A percentile compares a stretch with the other conserved stretches of the same genome.
These are phyloP conservation scores for Sarcoramphus papa DNA, from an alignment of 2,797 vertebrate species.

Conservation along the genomic window DNA sequence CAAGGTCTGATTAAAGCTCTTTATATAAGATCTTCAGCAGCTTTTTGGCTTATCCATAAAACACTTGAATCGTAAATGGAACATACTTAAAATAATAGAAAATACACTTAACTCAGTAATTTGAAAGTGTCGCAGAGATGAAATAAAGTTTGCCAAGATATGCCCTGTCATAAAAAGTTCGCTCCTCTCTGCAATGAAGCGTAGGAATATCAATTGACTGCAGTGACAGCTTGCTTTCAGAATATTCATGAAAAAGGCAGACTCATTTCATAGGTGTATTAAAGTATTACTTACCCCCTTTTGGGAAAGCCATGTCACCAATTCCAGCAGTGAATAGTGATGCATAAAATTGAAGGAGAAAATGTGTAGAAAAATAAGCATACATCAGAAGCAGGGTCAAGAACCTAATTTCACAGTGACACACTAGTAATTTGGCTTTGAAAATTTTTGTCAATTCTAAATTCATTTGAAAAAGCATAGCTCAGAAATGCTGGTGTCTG, in stretches of 20 bases:
- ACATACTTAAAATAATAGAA: slow-evolving; percentile 71
- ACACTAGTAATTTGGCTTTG: slow-evolving; percentile 96
- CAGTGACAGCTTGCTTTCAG: slow-evolving; percentile 92
- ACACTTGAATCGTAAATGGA: slow-evolving; percentile 34
- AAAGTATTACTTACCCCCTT: slow-evolving; percentile 92
- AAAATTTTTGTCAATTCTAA: slow-evolving; percentile 98
- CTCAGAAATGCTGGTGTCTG: slow-evolving; percentile 81
- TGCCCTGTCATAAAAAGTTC: slow-evolving; percentile 70
- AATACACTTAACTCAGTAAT: slow-evolving; percentile 56
- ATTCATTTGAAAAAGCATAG: slow-evolving; percentile 91
- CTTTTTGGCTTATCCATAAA: slow-evolving; percentile 42
- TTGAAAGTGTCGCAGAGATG: slow-evolving; percentile 46
- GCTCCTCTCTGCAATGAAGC: slow-evolving; percentile 72
- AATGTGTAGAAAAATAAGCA: slow-evolving; percentile 97
- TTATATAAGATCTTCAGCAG: background rate
- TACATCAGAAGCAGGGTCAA: slow-evolving; percentile 97
- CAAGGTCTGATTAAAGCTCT: slow-evolving; percentile 35
- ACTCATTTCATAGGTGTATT: slow-evolving; percentile 96
- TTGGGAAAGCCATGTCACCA: slow-evolving; percentile 85
- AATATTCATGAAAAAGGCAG: slow-evolving; percentile 92
- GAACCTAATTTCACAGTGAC: slow-evolving; percentile 99
- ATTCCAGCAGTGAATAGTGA: slow-evolving; percentile 84
- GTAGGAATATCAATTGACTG: slow-evolving; percentile 86
- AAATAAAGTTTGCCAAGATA: slow-evolving; percentile 76
- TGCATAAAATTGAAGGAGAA: slow-evolving; percentile 92